phyloP scores from a whole-genome alignment of 2,113 vertebrate species.

The Heptranchias perlo region DNA sequence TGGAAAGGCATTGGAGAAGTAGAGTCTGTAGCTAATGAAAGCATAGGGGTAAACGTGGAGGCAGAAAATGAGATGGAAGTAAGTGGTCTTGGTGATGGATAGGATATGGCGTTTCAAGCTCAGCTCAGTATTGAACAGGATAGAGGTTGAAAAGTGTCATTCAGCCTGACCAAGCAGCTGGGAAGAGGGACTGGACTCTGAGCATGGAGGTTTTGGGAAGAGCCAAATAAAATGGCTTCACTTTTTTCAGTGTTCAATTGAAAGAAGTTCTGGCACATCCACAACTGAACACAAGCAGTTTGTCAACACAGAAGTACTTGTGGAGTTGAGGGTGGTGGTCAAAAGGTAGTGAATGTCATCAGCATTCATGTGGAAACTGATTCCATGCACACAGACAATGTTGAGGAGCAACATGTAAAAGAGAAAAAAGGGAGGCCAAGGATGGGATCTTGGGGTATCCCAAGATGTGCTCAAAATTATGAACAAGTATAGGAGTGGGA shows the following conservation, averaged over 20 bases:
- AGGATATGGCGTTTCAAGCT: neutral
- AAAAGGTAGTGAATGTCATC: too few relatives aligned
- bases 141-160: neutral
- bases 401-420: neutral
- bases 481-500: too few relatives aligned
- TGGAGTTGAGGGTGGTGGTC: too few relatives aligned
- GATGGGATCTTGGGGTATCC: neutral
- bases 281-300: neutral
- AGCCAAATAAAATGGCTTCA: too few relatives aligned
- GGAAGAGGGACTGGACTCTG: too few relatives aligned
- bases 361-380: too few relatives aligned
- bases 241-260: too few relatives aligned
- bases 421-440: neutral
- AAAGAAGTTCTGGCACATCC: too few relatives aligned
- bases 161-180: neutral
- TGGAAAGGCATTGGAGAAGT: neutral
- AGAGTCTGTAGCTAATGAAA: neutral
- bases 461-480: too few relatives aligned
- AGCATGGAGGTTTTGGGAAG: too few relatives aligned
- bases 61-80: neutral
- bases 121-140: neutral
- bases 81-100: neutral
- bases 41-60: neutral
- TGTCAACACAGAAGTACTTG: neutral
- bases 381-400: too few relatives aligned